phyloP scores from a whole-genome alignment of 2,888 invertebrate genomes.

The Machimus atricapillus region DNA sequence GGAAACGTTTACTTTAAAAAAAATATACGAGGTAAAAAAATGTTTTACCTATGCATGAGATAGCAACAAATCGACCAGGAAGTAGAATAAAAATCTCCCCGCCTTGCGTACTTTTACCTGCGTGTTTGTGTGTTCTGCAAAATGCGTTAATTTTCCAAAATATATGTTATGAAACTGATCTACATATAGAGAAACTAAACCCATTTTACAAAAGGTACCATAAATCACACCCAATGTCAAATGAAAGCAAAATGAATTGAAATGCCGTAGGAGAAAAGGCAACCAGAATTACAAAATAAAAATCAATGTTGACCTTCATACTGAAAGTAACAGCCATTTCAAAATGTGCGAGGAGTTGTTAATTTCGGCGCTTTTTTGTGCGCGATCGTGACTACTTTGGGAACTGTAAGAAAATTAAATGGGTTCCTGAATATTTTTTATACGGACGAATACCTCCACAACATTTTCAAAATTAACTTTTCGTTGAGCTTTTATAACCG shows the following conservation, averaged over 20 bases:
- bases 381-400: neutral
- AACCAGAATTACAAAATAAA: slow-evolving; percentile 16
- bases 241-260: neutral
- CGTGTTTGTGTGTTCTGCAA: neutral
- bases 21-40: neutral
- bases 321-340: slow-evolving; percentile 9
- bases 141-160: neutral
- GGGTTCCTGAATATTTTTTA: neutral
- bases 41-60: neutral
- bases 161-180: neutral
- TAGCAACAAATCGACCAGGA: neutral
- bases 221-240: slow-evolving; percentile 1
- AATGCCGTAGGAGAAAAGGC: neutral
- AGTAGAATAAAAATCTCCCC: neutral
- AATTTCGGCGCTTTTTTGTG: neutral
- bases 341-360: slow-evolving; percentile 11
- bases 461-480: neutral
- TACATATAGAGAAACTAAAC: neutral
- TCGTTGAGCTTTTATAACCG: neutral
- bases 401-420: neutral
- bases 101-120: neutral
- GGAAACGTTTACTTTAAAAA: slow-evolving; percentile 13
- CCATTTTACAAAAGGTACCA: neutral
- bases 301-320: slow-evolving; percentile 29
- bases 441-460: neutral